Conservation (phyloP, 2,113 vertebrate genomes). For the Meleagris gallopavo region DNA sequence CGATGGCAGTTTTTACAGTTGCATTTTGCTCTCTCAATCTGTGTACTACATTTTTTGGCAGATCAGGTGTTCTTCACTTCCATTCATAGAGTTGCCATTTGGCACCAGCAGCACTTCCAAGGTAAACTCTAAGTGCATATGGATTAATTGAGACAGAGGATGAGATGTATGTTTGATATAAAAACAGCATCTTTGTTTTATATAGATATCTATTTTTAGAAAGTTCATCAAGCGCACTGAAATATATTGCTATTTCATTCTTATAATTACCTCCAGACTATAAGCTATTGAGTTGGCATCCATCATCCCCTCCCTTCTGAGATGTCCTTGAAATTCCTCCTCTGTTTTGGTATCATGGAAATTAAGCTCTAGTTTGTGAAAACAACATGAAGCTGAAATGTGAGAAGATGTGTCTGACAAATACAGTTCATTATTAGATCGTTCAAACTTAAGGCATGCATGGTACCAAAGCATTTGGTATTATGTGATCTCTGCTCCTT, state of each 20-base stretch:
- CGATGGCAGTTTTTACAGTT: not conserved
- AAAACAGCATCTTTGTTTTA: not conserved
- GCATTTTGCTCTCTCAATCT: not conserved
- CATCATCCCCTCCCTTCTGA: not conserved
- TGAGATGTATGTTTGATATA: rapidly evolving
- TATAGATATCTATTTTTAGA: not conserved
- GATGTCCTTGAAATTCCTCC: not conserved
- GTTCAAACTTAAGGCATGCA: not conserved
- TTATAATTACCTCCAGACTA: not conserved
- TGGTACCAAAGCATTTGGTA: not conserved
- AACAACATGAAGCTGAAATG: not conserved
- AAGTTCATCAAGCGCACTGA: not conserved
- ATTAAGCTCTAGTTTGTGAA: not conserved
- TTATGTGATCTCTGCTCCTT: not conserved
- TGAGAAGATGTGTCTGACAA: not conserved
- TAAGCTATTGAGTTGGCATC: not conserved
- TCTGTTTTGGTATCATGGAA: not conserved
- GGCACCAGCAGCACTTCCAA: not conserved
- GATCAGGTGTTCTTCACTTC: not conserved
- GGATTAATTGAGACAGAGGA: not conserved
- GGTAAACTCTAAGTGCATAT: not conserved
- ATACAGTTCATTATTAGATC: not conserved
- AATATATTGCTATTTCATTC: not conserved
- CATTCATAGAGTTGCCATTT: not conserved
- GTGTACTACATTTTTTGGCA: not conserved